phyloP scores from a whole-genome alignment of 2,113 vertebrate species.

The Xyliphius kryptos region DNA sequence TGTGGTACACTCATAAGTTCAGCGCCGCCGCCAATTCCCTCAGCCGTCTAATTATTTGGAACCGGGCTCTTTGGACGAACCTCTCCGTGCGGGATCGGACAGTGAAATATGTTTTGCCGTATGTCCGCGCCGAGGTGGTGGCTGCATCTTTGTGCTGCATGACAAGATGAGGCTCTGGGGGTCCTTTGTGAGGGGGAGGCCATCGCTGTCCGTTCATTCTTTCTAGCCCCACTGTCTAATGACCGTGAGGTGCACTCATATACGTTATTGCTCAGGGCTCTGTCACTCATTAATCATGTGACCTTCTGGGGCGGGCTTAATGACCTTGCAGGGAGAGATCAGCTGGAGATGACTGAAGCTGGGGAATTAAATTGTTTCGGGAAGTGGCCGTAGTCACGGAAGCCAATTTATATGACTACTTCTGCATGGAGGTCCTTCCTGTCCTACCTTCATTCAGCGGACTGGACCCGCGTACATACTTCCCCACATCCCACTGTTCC shows the following conservation, averaged over 20 bases:
- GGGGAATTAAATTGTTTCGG: constrained; percentile 99
- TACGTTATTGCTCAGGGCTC: constrained; percentile 84
- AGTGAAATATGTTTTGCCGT: constrained; percentile 17
- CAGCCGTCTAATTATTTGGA: constrained; percentile 1
- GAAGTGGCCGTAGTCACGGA: constrained; percentile 97
- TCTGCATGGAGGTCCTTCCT: constrained; percentile 44
- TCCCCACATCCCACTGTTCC: background rate
- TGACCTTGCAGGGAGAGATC: constrained; percentile 99
- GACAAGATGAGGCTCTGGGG: constrained; percentile 50
- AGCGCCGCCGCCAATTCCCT: background rate
- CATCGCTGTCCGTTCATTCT: constrained; percentile 81
- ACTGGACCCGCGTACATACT: background rate
- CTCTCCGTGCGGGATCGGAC: background rate
- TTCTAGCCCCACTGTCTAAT: constrained; percentile 81
- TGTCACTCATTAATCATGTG: constrained; percentile 99
- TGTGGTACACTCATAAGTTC: background rate
- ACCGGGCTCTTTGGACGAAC: constrained; percentile 5
- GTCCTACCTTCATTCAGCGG: constrained; percentile 39
- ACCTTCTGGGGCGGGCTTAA: constrained; percentile 98
- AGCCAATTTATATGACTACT: constrained; percentile 88
- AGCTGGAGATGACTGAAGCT: constrained; percentile 95
- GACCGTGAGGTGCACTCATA: constrained; percentile 87
- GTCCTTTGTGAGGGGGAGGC: constrained; percentile 60
- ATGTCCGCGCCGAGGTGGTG: background rate
- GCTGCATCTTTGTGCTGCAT: constrained; percentile 49